phyloP scores from a whole-genome alignment of 2,113 vertebrate species.

The Dascyllus trimaculatus region DNA sequence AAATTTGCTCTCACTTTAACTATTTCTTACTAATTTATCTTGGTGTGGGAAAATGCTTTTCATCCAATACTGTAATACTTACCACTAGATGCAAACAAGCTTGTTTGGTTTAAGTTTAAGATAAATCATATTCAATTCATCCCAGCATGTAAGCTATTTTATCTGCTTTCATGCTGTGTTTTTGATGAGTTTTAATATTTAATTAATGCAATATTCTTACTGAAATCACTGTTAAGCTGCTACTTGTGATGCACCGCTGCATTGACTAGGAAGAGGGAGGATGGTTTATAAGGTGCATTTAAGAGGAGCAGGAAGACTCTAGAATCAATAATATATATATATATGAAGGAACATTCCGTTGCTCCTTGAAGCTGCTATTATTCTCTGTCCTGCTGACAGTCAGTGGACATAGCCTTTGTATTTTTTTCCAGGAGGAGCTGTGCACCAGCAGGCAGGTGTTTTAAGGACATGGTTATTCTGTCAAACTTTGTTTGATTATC shows the following conservation, averaged over 20 bases:
- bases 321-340: slow-evolving; percentile 46
- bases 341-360: slow-evolving; percentile 26
- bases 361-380: background rate
- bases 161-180: background rate
- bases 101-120: background rate
- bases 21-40: too few species aligned
- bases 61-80: background rate
- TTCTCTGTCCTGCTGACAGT: slow-evolving; percentile 8
- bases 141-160: background rate
- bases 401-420: background rate
- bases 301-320: slow-evolving; percentile 21
- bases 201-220: background rate
- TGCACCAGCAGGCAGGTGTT: background rate
- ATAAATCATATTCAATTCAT: too few species aligned
- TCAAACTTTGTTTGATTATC: too few species aligned
- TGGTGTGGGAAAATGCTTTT: too few species aligned
- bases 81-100: too few species aligned
- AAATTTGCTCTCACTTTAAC: too few species aligned
- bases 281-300: slow-evolving; percentile 18
- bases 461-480: too few species aligned
- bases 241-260: background rate
- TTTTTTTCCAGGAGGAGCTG: background rate
- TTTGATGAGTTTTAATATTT: background rate
- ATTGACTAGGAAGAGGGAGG: slow-evolving; percentile 29
- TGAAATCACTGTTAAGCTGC: background rate